These are phyloP conservation scores for Polyommatus iphigenia DNA, from an alignment of 2,888 invertebrate genomes.

Conservation along the genomic window DNA sequence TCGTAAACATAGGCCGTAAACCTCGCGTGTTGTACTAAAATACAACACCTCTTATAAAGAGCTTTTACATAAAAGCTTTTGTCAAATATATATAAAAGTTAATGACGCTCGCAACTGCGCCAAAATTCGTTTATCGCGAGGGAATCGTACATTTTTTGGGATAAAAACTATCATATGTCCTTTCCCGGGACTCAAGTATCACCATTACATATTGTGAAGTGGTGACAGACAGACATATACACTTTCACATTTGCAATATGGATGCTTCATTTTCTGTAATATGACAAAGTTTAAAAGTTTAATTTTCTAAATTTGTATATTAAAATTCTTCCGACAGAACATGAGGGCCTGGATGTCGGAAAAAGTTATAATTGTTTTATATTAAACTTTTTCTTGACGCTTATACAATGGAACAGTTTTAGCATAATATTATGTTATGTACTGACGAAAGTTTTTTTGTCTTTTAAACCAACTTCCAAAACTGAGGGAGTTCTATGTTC, in stretches of 20 bases:
- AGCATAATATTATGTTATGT: too few species aligned
- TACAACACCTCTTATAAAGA: background rate
- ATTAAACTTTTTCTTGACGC: background rate
- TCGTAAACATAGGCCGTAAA: background rate
- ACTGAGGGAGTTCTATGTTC: too few species aligned
- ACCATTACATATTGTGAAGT: too few species aligned
- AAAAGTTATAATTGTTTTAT: background rate
- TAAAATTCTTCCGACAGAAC: background rate
- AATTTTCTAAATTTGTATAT: background rate
- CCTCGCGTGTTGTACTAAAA: background rate
- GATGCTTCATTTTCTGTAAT: background rate
- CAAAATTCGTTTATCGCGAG: too few species aligned
- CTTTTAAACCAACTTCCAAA: too few species aligned
- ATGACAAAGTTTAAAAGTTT: background rate
- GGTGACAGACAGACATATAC: too few species aligned
- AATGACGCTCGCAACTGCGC: too few species aligned
- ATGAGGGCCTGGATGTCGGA: background rate
- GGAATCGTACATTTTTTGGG: too few species aligned
- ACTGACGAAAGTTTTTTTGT: too few species aligned
- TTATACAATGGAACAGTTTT: background rate
- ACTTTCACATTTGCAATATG: too few species aligned
- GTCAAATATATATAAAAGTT: background rate
- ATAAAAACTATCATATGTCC: too few species aligned
- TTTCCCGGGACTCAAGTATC: too few species aligned
- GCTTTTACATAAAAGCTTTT: slow-evolving; percentile 11